phyloP scores from a whole-genome alignment of 2,797 vertebrate genomes.

The Podarcis lilfordi region DNA sequence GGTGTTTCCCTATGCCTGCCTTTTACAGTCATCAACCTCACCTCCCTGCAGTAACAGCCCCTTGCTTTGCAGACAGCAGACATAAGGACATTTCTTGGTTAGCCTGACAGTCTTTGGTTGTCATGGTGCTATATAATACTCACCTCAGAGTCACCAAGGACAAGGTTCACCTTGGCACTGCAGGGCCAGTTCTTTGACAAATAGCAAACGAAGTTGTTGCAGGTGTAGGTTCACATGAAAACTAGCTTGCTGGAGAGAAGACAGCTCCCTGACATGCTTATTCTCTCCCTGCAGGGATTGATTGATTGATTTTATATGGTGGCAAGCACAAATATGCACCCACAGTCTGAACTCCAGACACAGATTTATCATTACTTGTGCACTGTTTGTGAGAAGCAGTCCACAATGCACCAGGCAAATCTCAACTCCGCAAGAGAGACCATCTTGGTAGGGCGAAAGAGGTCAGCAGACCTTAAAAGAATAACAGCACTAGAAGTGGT shows the following conservation, averaged over 20 bases:
- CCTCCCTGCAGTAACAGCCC: too few species aligned
- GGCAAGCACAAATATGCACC: not conserved
- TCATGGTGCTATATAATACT: not conserved
- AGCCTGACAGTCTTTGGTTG: not conserved
- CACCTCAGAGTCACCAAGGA: not conserved
- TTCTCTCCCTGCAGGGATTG: not conserved
- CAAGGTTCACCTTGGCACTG: too few species aligned
- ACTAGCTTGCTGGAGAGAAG: not conserved
- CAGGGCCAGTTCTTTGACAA: not conserved
- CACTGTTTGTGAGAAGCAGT: not conserved
- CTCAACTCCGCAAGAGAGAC: not conserved
- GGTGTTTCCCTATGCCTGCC: too few species aligned
- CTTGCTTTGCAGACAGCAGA: too few species aligned
- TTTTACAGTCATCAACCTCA: too few species aligned
- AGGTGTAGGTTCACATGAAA: not conserved
- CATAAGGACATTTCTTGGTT: not conserved
- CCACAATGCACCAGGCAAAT: not conserved
- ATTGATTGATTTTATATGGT: not conserved
- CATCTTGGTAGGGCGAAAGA: not conserved
- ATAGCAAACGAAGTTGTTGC: too few species aligned
- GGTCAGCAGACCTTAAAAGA: not conserved
- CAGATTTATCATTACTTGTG: not conserved
- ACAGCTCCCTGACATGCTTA: not conserved
- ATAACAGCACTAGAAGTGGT: not conserved
- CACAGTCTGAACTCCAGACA: not conserved